These are phyloP conservation scores for Drosophila trapezifrons DNA, from an alignment of 1,140 invertebrate genomes.

Conservation along the genomic window DNA sequence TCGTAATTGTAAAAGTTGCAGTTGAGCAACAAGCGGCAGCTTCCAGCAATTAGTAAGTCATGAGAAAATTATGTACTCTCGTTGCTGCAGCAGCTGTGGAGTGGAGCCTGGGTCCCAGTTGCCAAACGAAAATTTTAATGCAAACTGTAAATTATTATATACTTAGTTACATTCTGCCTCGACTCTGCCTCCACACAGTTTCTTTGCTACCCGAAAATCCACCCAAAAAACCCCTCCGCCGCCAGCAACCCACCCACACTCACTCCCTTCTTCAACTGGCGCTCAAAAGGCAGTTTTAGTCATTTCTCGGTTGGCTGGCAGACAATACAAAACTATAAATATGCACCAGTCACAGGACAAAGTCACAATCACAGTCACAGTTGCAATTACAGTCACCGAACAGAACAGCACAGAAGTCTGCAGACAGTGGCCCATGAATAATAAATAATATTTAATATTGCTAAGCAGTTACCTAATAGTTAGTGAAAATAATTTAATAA, in stretches of 20 bases:
- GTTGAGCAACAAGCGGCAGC: conserved; percentile 15
- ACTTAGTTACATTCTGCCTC: conserved; percentile 30
- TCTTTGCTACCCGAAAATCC: not conserved
- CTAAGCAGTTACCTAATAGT: not conserved
- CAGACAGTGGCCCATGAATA: conserved; percentile 18
- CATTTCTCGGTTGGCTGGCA: conserved; percentile 56
- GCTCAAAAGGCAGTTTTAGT: conserved; percentile 46
- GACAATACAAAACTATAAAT: conserved; percentile 79
- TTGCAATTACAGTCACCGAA: conserved; percentile 20
- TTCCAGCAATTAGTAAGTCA: conserved; percentile 68
- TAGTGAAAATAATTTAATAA: not conserved
- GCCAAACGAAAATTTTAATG: conserved; percentile 43
- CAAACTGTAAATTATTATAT: conserved; percentile 65
- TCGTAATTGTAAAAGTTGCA: conserved; percentile 45
- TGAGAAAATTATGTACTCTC: conserved; percentile 49
- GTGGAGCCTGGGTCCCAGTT: conserved; percentile 16
- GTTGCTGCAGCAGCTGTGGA: conserved; percentile 12
- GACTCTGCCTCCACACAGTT: conserved; percentile 9
- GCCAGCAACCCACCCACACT: not conserved
- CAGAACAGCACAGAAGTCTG: no score
- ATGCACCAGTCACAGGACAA: conserved; percentile 59
- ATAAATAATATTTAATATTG: not conserved
- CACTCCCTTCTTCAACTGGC: conserved; percentile 7
- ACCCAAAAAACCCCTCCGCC: not conserved
- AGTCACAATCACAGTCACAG: conserved; percentile 43